Evolutionary conservation across 2,113 vertebrate species (phyloP).

Genomic region (Gambusia affinis): DNA sequence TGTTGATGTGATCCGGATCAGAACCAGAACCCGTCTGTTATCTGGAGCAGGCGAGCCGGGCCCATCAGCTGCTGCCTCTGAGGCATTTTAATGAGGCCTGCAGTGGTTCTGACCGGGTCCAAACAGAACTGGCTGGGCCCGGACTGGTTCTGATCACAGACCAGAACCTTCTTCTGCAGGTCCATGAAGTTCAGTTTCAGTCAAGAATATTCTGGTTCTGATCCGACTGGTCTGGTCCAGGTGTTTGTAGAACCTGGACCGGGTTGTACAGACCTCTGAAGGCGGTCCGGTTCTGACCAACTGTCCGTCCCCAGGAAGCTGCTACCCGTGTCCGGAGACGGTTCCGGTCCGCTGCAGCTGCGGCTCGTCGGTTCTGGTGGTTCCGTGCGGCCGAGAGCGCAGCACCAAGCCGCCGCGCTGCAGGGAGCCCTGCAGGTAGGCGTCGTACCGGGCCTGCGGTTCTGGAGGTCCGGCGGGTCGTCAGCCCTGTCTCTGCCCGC

Average conservation of each 20-base stretch:
- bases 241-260: no score
- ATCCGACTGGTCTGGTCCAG: no score
- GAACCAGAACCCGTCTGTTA: not conserved
- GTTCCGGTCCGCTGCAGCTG: conserved; percentile 63
- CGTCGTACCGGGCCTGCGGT: not conserved
- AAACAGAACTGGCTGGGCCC: no score
- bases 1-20: not conserved
- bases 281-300: no score
- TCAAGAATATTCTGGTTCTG: no score
- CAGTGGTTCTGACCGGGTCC: no score
- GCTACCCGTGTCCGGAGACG: conserved; percentile 68
- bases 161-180: no score
- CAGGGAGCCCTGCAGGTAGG: conserved; percentile 68
- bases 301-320: conserved; percentile 51
- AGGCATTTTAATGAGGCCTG: no score
- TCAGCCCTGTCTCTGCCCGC: not conserved
- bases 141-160: no score
- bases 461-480: no score
- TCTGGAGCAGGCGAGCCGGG: not conserved
- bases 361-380: not conserved
- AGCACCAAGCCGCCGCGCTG: conserved; percentile 71
- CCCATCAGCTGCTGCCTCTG: not conserved
- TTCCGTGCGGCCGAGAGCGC: conserved; percentile 69
- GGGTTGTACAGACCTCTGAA: no score
- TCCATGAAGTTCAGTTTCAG: no score